phyloP scores from a whole-genome alignment of 35 echinoderm and acorn worm species.

The Acanthaster planci region DNA sequence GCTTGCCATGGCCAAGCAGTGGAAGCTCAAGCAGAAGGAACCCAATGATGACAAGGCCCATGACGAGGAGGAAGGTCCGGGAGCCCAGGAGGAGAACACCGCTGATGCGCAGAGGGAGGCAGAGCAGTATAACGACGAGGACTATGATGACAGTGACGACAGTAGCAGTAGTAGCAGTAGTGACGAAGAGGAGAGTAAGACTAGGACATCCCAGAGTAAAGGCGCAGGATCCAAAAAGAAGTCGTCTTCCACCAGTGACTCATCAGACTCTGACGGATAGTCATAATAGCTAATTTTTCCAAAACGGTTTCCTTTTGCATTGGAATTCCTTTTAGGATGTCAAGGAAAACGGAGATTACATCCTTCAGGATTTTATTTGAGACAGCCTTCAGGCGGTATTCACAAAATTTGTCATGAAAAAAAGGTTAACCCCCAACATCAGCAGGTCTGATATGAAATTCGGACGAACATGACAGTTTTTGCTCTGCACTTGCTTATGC shows the following conservation, averaged over 20 bases:
- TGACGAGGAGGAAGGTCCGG: background rate
- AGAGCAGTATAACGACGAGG: conserved; percentile 8
- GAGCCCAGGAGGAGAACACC: background rate
- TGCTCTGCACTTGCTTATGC: too few relatives aligned
- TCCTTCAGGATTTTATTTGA: too few relatives aligned
- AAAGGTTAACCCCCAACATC: too few relatives aligned
- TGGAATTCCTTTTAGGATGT: too few relatives aligned
- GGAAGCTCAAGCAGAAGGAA: conserved; percentile 74
- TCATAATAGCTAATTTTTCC: background rate
- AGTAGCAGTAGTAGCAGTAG: conserved; percentile 5
- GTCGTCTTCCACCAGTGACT: background rate
- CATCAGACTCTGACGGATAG: background rate
- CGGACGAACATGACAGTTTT: too few relatives aligned
- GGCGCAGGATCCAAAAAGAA: background rate
- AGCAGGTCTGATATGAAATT: too few relatives aligned
- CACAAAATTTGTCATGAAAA: too few relatives aligned
- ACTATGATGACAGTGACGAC: conserved; percentile 24
- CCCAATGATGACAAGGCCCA: background rate
- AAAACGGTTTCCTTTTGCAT: background rate
- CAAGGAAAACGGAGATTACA: too few relatives aligned
- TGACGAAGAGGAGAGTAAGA: background rate
- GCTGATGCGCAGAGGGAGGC: background rate
- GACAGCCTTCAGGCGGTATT: too few relatives aligned
- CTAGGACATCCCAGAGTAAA: background rate
- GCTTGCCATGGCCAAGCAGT: conserved; percentile 97